Evolutionary conservation across 2,888 invertebrate genomes (phyloP).

Genomic region (Hemaris fuciformis): DNA sequence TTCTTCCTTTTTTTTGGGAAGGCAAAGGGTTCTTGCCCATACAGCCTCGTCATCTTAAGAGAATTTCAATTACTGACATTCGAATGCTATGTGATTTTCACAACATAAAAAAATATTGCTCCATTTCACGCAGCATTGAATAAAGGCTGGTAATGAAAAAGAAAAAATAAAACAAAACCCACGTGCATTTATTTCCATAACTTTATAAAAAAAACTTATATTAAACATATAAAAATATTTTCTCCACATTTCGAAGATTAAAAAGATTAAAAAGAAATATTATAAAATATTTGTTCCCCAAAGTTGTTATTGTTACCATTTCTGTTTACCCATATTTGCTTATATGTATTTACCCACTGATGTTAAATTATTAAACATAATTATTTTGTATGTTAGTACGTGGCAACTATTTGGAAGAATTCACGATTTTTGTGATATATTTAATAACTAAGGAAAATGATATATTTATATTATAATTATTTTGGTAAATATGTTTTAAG

Average conservation of each 20-base stretch:
- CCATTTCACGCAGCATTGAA: neutral
- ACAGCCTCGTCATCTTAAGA: too few species aligned
- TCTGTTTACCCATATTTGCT: neutral
- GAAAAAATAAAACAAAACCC: neutral
- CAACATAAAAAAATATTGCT: too few species aligned
- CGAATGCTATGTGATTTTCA: too few species aligned
- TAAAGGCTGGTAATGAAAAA: neutral
- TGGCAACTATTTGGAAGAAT: conserved; percentile 75
- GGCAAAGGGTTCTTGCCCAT: too few species aligned
- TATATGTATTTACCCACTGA: neutral
- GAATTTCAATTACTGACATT: too few species aligned
- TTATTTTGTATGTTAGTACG: conserved; percentile 30
- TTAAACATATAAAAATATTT: neutral
- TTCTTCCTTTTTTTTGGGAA: too few species aligned
- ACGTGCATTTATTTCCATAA: neutral
- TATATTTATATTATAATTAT: neutral
- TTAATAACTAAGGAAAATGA: conserved; percentile 8
- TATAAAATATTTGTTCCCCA: neutral
- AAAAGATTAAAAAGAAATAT: neutral
- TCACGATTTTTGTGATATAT: conserved; percentile 46
- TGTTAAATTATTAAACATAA: conserved; percentile 2
- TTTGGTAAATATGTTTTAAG: neutral
- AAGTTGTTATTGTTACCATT: neutral
- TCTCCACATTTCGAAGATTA: neutral
- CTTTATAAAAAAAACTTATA: neutral